Conservation (phyloP, 2,797 vertebrate species). For the Masticophis lateralis region DNA sequence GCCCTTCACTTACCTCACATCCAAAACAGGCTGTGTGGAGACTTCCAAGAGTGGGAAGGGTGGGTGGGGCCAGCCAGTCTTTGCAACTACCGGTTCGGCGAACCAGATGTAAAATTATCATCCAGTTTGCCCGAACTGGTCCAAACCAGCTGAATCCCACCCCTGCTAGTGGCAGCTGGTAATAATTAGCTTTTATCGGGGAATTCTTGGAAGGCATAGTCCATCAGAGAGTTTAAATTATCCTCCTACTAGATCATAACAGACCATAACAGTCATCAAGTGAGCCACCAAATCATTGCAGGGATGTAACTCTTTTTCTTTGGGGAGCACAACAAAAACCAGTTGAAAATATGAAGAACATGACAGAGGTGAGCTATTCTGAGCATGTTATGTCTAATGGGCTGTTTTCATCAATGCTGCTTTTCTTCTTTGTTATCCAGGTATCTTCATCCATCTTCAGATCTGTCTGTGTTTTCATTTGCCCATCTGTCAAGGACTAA, state of each 20-base stretch:
- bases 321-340: not conserved
- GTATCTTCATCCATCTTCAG: conserved; percentile 19
- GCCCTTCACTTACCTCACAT: too few species aligned
- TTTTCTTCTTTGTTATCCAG: not conserved
- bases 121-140: too few species aligned
- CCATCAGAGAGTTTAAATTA: not conserved
- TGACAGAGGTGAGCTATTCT: not conserved
- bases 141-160: too few species aligned
- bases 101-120: too few species aligned
- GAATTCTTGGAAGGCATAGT: not conserved
- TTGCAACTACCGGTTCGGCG: too few species aligned
- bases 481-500: conserved; percentile 25
- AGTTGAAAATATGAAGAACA: not conserved
- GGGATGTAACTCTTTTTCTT: not conserved
- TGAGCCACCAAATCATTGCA: not conserved
- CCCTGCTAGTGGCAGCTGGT: not conserved
- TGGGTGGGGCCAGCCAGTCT: too few species aligned
- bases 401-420: not conserved
- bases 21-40: too few species aligned
- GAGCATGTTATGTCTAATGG: not conserved
- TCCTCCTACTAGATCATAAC: not conserved
- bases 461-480: conserved; percentile 21
- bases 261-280: not conserved
- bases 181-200: not conserved
- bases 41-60: too few species aligned